Conservation (phyloP, 2,113 vertebrate species). For the Chloropsis cyanopogon region DNA sequence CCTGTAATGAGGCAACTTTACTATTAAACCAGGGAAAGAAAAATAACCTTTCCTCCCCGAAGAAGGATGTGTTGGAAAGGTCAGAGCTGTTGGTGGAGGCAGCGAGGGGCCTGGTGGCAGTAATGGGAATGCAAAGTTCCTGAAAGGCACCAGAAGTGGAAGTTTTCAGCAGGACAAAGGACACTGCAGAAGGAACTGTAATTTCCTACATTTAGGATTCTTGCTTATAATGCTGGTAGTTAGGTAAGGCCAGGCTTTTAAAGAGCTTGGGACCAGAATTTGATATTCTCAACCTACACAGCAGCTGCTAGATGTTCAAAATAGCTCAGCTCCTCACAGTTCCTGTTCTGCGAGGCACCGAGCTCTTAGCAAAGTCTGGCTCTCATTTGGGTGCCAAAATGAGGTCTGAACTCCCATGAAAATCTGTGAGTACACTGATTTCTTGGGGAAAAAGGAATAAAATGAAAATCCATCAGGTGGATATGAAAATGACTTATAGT, state of each 20-base stretch:
- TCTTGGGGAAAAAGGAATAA: neutral
- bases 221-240: neutral
- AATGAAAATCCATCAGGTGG: neutral
- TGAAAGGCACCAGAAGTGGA: neutral
- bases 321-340: conserved; percentile 42
- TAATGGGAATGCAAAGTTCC: neutral
- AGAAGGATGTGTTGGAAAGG: neutral
- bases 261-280: conserved; percentile 24
- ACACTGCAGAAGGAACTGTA: neutral
- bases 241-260: neutral
- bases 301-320: conserved; percentile 51
- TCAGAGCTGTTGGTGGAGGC: neutral
- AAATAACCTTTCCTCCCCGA: neutral
- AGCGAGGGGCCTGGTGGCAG: neutral
- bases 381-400: conserved; percentile 22
- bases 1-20: neutral
- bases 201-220: neutral
- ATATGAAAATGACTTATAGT: neutral
- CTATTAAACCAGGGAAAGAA: neutral
- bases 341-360: conserved; percentile 6
- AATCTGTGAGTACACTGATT: neutral
- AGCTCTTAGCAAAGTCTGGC: conserved; percentile 4
- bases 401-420: conserved; percentile 13
- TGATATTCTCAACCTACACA: conserved; percentile 54
- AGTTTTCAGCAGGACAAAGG: neutral